Percentiles rank a stretch among this genome's conserved stretches.
Evolutionary conservation across 2,888 invertebrate genomes (phyloP).

Genomic region (Actias luna): DNA sequence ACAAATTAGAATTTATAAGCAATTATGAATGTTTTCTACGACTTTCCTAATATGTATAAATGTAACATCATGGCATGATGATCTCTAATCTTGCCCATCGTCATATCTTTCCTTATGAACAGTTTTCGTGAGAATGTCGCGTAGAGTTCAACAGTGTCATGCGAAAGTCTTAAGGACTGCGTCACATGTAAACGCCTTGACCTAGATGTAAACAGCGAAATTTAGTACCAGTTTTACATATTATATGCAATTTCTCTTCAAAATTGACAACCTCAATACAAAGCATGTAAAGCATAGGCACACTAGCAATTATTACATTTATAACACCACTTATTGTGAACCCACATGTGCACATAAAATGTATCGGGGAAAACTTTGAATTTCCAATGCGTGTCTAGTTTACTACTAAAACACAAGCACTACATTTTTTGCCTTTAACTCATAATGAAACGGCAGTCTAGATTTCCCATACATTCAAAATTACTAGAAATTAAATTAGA

Average conservation of each 20-base stretch:
- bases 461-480: no score
- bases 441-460: no score
- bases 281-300: neutral
- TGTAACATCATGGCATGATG: neutral
- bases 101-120: conserved; percentile 1
- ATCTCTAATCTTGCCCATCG: neutral
- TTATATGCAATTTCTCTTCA: conserved; percentile 1
- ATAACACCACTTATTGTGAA: no score
- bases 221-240: conserved; percentile 8
- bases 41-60: neutral
- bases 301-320: neutral
- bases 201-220: conserved; percentile 12
- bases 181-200: neutral
- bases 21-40: neutral
- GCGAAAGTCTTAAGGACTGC: conserved; percentile 4
- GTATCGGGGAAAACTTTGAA: no score
- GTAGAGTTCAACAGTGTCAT: conserved; percentile 9
- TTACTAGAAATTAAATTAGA: no score
- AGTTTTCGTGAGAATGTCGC: conserved; percentile 11
- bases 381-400: no score
- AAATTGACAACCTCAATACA: neutral
- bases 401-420: no score
- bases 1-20: neutral
- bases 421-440: no score
- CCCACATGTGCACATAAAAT: no score